Conservation (phyloP, 2,797 vertebrate genomes). For the Neosilurus hyrtlii region DNA sequence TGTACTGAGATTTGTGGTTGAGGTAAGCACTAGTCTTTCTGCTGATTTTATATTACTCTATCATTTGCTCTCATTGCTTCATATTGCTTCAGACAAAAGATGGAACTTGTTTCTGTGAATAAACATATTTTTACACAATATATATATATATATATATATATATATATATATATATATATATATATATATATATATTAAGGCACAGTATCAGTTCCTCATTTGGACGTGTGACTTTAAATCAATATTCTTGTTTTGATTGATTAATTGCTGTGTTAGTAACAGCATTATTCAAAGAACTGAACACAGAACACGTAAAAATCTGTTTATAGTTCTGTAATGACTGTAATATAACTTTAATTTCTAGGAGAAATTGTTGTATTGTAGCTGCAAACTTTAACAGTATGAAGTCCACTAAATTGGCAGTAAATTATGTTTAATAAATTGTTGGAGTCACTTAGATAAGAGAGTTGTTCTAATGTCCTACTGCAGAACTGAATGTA, state of each 20-base stretch:
- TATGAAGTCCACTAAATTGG: not conserved
- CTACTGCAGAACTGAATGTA: not conserved
- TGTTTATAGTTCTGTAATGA: not conserved
- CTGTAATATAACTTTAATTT: not conserved
- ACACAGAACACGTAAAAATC: not conserved
- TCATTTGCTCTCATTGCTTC: not conserved
- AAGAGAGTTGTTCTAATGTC: not conserved
- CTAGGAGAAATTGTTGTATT: not conserved
- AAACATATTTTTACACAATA: not conserved
- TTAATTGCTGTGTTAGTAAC: not conserved
- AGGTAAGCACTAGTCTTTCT: constrained; percentile 1
- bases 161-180: too few relatives aligned
- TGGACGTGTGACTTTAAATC: not conserved
- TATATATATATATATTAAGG: too few relatives aligned
- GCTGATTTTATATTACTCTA: not conserved
- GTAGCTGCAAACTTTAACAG: not conserved
- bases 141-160: too few relatives aligned
- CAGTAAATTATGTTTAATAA: not conserved
- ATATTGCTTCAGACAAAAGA: not conserved
- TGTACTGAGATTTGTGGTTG: not conserved
- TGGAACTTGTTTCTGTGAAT: not conserved
- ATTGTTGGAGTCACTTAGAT: not conserved
- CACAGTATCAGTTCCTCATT: not conserved
- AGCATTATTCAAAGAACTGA: not conserved
- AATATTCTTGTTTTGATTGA: not conserved